Conservation (phyloP, 2,888 invertebrate species). For the Priocnemis perturbator region DNA sequence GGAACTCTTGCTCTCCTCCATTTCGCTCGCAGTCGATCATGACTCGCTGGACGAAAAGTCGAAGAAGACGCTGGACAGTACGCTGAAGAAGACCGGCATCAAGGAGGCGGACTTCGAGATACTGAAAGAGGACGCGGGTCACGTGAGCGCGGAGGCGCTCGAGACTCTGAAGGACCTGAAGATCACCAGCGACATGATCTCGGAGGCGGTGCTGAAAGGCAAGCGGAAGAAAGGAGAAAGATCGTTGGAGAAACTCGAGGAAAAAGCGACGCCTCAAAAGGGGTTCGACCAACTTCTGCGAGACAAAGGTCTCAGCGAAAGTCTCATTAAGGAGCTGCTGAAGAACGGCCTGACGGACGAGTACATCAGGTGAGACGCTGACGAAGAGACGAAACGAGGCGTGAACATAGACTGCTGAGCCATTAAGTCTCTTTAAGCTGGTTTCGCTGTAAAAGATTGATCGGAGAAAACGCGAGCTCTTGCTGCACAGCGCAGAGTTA, state of each 20-base stretch:
- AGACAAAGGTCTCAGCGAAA: constrained; percentile 37
- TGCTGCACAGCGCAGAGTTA: too few species aligned
- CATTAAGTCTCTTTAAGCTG: too few species aligned
- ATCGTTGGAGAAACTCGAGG: too few species aligned
- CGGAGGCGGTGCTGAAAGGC: too few species aligned
- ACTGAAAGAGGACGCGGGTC: constrained; percentile 9
- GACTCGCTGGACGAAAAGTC: too few species aligned
- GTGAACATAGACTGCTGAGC: neutral
- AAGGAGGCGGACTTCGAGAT: constrained; percentile 17
- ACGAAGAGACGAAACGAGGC: neutral
- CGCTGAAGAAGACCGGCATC: constrained; percentile 1
- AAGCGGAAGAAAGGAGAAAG: neutral
- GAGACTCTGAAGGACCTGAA: constrained; percentile 1
- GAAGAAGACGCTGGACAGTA: neutral
- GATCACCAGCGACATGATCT: constrained; percentile 1
- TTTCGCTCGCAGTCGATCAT: constrained; percentile 1
- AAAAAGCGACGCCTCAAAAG: neutral
- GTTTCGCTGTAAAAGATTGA: too few species aligned
- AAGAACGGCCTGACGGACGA: constrained; percentile 43
- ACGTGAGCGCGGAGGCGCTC: constrained; percentile 12
- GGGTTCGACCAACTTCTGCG: constrained; percentile 19
- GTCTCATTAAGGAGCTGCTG: constrained; percentile 35
- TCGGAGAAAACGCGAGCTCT: too few species aligned
- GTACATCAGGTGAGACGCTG: constrained; percentile 35
- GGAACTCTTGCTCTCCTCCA: constrained; percentile 25